phyloP scores from a whole-genome alignment of 2,113 vertebrate species.

The Oncorhynchus mykiss region DNA sequence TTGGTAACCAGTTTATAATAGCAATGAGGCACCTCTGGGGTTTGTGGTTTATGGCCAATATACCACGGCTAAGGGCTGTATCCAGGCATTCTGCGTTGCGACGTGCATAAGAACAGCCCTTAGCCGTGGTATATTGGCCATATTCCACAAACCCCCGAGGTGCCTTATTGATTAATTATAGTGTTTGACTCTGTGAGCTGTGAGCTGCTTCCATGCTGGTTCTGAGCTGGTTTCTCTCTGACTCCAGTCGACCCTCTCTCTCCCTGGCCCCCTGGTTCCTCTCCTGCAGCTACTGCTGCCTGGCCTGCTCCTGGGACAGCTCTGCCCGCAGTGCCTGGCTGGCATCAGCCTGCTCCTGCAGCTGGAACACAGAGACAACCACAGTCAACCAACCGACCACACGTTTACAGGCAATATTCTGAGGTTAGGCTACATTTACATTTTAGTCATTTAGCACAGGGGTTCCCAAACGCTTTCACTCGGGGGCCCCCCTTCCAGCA shows the following conservation, averaged over 20 bases:
- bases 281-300: conserved; percentile 49
- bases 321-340: conserved; percentile 49
- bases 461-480: no score
- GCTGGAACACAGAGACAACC: conserved; percentile 31
- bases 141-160: no score
- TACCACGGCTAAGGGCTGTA: no score
- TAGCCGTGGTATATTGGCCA: no score
- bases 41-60: no score
- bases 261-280: conserved; percentile 46
- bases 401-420: conserved; percentile 67
- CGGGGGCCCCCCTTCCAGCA: no score
- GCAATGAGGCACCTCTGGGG: no score
- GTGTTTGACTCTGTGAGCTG: conserved; percentile 11
- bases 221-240: conserved; percentile 44
- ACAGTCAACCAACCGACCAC: conserved; percentile 30
- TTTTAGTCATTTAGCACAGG: no score
- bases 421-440: conserved; percentile 49
- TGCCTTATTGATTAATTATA: no score
- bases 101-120: no score
- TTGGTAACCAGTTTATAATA: no score
- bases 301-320: conserved; percentile 35
- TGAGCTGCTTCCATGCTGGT: conserved; percentile 42
- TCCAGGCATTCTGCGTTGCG: no score
- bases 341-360: conserved; percentile 40
- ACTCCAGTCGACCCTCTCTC: conserved; percentile 32